Base-by-base conservation (phyloP, 2,113 vertebrate genomes). In the Pao palembangensis region DNA sequence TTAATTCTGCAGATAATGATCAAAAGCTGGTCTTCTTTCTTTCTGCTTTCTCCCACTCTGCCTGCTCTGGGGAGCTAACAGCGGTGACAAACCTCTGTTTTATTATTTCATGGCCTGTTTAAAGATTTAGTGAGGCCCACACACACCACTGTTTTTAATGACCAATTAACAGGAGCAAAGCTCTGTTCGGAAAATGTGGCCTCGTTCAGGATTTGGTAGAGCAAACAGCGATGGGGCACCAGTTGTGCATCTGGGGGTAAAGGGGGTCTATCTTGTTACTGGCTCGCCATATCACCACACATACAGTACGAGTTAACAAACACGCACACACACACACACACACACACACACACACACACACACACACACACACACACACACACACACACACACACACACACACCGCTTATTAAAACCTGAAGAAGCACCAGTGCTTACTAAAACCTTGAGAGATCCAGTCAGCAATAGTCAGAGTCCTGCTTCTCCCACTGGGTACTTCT, bases 101-200 rank as follows among this genome's bases (percentile, higher is more conserved):
- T 88, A 87, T 89, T 89, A 90, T 89, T 91, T 89, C 86, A 89
- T 85, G 82, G 86, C 76, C 87, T 91, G 86, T 90, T 92, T 89
- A 91, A 92, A 92, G 90, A 91, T 91, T 91, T 89, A 92, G 85
- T 61, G 73, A 86, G 80, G 87, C 88, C 87, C 79, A 81, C 84
- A 85, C 87, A 85, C 87, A 90, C 87, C 78, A 81, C 83, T 80
- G 84, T 82, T 88, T 91, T 91, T 92, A 92, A 92, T 91, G 91
- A 91, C 89, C 91, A 91, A 91, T 92, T 92, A 92, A 90, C 87
- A 87, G 82, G 79, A 84, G 81, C 81, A 80, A 88, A 84, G 84
- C 85, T 88, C 84, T 87, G 80, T 66, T 73, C 67, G 59, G 79
- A 86, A 73, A 67, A 65, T 64, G 67, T 58, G 81, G 78, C 84